Evolutionary conservation across 1,140 invertebrate species (phyloP).

Genomic region (Dreissena polymorpha): DNA sequence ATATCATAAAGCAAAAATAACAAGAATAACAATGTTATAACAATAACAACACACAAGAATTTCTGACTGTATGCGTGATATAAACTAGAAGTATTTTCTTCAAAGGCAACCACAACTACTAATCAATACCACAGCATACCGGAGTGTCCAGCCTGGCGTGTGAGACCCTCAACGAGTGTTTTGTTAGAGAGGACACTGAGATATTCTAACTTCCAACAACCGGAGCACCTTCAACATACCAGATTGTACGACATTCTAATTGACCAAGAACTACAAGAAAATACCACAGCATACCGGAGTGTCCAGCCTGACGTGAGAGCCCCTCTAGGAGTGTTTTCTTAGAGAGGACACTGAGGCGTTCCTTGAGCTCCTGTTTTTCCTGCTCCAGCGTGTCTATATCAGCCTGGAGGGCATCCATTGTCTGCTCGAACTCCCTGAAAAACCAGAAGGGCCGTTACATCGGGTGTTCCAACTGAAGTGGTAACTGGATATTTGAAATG

Average conservation of each 20-base stretch:
- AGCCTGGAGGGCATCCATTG: slow-evolving; percentile 95
- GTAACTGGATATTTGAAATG: too few relatives aligned
- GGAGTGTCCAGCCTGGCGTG: slow-evolving; percentile 72
- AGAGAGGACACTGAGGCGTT: slow-evolving; percentile 91
- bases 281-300: slow-evolving; percentile 57
- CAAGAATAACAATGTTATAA: too few relatives aligned
- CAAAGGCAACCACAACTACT: too few relatives aligned
- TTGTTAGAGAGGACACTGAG: slow-evolving; percentile 90
- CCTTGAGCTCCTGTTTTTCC: slow-evolving; percentile 93
- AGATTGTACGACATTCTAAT: too few relatives aligned
- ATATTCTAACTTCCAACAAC: slow-evolving; percentile 86
- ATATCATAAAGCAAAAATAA: too few relatives aligned
- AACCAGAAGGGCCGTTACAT: slow-evolving; percentile 12
- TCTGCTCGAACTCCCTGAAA: slow-evolving; percentile 93
- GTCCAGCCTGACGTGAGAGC: slow-evolving; percentile 77
- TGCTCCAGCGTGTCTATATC: slow-evolving; percentile 95
- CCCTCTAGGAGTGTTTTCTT: slow-evolving; percentile 87
- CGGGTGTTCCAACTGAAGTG: neutral
- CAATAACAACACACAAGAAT: too few relatives aligned
- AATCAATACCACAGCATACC: slow-evolving; percentile 54
- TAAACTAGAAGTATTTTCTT: too few relatives aligned
- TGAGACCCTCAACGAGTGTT: slow-evolving; percentile 83
- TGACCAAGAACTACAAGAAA: neutral
- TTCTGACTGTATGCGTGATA: too few relatives aligned
- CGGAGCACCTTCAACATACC: too few relatives aligned